Base-by-base conservation (phyloP, 2,888 invertebrate genomes). In the Crematogaster levior region DNA sequence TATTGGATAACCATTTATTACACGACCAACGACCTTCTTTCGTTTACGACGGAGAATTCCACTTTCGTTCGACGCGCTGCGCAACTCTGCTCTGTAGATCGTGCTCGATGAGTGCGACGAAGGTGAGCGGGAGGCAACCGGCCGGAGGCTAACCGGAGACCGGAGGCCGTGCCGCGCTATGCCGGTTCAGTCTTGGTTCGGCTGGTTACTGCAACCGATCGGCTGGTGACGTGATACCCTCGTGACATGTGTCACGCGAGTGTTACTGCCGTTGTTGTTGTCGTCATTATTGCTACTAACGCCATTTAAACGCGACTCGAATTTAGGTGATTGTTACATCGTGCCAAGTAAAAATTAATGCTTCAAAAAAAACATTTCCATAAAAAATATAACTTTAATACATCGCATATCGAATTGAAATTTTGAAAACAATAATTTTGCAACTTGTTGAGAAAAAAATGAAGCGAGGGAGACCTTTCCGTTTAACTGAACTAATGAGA, bases 241-340 rank as follows among this genome's bases (percentile, higher is more conserved):
- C 82, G 84, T 89, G 90, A 90, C 84, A 88, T 91, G 91, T 89
- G 88, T 87, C 90, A 89, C 85, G 84, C 87, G 77, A 89, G 87
- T 84, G 88, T 83, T 86, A 73, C 86, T 86, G 85, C 85, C 85
- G 86, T 84, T 82, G 83, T 84, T 82, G 83, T 85, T 85, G 84
- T 84, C 83, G 85, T 82, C 83, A 84, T 86, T 81, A 53, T 82
- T 53, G 81, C 60, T 81, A 84, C 84, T 82, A 66, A 73, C 48
- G 72, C 56, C 81, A 82, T 61, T 87, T 88, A 63, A 89, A 87
- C 87, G 88, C 87, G 85, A 86, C 75, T 90, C 83, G 87, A 90
- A 85, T 75, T 90, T 89, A 87, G 91, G 90, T 90, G 90, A 90
- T 83, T 89, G 73, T 73, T 79, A 73, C 3, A 58, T 15, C 30